These are phyloP conservation scores for Ophthalmolycus amberensis DNA, from an alignment of 2,113 vertebrate species.

Conservation along the genomic window DNA sequence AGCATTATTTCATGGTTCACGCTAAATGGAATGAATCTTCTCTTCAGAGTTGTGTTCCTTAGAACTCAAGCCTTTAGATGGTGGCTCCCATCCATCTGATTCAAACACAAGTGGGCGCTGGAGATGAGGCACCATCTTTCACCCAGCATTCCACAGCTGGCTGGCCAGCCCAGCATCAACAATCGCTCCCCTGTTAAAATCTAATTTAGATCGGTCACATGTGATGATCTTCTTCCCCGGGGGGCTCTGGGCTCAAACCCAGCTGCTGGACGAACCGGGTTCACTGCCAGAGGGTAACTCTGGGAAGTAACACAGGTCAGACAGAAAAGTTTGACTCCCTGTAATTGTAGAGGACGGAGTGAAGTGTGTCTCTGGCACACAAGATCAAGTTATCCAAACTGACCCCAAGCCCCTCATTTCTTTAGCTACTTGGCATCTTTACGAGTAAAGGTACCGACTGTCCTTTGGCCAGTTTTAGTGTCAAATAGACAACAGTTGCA, in stretches of 20 bases:
- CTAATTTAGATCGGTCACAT: slow-evolving; percentile 8
- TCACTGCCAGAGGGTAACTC: not conserved
- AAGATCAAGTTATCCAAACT: not conserved
- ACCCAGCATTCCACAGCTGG: slow-evolving; percentile 36
- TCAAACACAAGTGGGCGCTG: slow-evolving; percentile 12
- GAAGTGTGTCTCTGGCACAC: not conserved
- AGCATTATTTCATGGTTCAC: not conserved
- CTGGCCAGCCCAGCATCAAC: slow-evolving; percentile 15
- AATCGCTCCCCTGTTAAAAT: slow-evolving; percentile 51
- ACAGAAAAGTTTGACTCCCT: not conserved
- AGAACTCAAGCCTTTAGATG: no score
- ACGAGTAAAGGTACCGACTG: not conserved
- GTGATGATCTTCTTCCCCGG: not conserved
- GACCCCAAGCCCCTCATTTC: no score
- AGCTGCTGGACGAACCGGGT: not conserved
- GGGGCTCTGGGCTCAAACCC: not conserved
- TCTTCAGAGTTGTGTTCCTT: not conserved
- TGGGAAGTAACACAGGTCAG: not conserved
- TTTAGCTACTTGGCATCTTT: no score
- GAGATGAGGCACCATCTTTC: not conserved
- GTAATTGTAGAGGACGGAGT: not conserved
- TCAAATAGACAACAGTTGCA: slow-evolving; percentile 7
- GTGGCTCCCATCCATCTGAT: slow-evolving; percentile 15
- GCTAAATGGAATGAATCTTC: not conserved
- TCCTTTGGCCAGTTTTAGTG: not conserved